phyloP scores from a whole-genome alignment of 2,797 vertebrate species.

The Hephaestus fuliginosus region DNA sequence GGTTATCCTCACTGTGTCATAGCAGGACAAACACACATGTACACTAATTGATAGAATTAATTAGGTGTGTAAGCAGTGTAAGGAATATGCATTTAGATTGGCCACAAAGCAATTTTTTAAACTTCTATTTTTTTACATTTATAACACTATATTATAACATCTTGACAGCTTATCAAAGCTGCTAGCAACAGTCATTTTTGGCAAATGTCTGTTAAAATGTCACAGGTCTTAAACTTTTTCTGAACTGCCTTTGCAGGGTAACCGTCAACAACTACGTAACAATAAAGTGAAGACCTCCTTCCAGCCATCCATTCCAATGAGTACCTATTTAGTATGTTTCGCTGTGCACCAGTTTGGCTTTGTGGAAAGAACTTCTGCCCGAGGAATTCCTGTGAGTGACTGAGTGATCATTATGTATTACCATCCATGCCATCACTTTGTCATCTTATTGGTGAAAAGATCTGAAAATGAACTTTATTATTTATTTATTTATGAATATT shows the following conservation, averaged over 20 bases:
- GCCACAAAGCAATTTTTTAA: neutral
- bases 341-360: constrained; percentile 90
- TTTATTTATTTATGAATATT: too few species aligned
- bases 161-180: too few species aligned
- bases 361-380: constrained; percentile 74
- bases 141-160: too few species aligned
- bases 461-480: neutral
- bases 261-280: constrained; percentile 11
- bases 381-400: constrained; percentile 90
- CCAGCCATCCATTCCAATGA: constrained; percentile 93
- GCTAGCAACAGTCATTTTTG: too few species aligned
- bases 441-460: neutral
- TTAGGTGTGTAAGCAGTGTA: too few species aligned
- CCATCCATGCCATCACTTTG: neutral
- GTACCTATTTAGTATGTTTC: constrained; percentile 98
- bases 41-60: neutral
- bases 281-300: constrained; percentile 88
- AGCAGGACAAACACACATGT: neutral
- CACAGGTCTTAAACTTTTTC: too few species aligned
- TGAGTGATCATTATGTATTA: neutral
- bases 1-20: too few species aligned
- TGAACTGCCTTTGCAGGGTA: constrained; percentile 62
- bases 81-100: neutral
- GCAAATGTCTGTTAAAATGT: too few species aligned
- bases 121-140: too few species aligned